phyloP scores from a whole-genome alignment of 2,888 invertebrate genomes.

The Lasioglossum villosulum region DNA sequence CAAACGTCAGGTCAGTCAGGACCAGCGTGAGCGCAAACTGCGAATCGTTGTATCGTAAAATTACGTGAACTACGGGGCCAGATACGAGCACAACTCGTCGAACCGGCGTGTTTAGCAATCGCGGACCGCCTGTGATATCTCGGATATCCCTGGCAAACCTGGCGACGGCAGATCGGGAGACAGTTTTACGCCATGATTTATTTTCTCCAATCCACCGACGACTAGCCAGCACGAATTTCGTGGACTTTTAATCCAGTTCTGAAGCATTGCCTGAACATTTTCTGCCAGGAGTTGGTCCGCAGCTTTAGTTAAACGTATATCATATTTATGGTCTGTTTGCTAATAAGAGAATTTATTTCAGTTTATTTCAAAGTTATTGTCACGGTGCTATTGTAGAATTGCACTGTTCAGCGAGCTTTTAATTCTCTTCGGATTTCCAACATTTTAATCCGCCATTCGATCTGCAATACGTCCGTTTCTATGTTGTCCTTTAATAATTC shows the following conservation, averaged over 20 bases:
- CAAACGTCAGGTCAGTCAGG: constrained; percentile 38
- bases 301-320: constrained; percentile 5
- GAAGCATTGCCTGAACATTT: background rate
- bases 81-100: constrained; percentile 32
- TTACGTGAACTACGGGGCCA: constrained; percentile 38
- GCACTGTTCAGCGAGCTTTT: background rate
- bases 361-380: background rate
- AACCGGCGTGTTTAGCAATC: background rate
- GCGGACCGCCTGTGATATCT: background rate
- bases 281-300: background rate
- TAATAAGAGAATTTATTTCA: background rate
- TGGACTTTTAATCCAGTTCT: background rate
- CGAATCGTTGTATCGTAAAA: constrained; percentile 59
- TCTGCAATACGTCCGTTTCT: background rate
- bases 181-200: constrained; percentile 28
- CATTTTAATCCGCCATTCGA: background rate
- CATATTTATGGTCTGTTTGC: background rate
- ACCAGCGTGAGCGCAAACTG: background rate
- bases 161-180: background rate
- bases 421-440: background rate
- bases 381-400: background rate
- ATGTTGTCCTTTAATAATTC: background rate
- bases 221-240: background rate
- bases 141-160: background rate
- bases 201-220: background rate